Conservation (phyloP, 2,113 vertebrate species). For the Saguinus midas region DNA sequence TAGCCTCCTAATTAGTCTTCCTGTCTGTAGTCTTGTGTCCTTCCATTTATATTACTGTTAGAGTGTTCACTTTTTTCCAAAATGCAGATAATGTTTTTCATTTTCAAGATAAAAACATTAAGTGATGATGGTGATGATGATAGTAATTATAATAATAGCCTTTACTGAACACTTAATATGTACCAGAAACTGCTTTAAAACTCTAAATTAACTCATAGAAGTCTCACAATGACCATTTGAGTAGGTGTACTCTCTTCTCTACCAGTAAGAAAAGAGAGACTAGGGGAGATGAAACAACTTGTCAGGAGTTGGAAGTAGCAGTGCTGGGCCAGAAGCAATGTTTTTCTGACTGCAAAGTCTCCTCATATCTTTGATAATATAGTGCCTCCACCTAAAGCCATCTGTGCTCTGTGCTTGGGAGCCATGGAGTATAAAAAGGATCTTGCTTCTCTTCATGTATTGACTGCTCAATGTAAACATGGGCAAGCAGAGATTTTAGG, state of each 20-base stretch:
- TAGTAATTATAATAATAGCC: background rate
- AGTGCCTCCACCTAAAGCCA: background rate
- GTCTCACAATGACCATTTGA: background rate
- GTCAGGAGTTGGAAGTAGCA: background rate
- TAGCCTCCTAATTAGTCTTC: background rate
- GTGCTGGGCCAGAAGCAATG: background rate
- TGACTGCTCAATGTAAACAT: background rate
- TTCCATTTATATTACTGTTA: background rate
- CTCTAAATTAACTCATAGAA: background rate
- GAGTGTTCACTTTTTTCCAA: background rate
- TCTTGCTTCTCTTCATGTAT: background rate
- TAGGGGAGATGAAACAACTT: background rate
- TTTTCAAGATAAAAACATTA: background rate
- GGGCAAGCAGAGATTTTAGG: background rate
- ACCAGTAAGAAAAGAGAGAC: background rate
- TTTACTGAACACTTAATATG: background rate
- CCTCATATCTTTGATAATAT: background rate
- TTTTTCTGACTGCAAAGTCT: background rate
- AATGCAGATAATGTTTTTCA: background rate
- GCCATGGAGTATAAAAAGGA: background rate
- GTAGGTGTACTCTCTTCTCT: background rate
- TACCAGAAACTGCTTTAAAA: background rate
- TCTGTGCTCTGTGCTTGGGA: background rate
- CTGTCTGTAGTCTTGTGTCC: background rate
- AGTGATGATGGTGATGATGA: background rate